Evolutionary conservation across 2,888 invertebrate genomes (phyloP).

Genomic region (Pimpla rufipes): DNA sequence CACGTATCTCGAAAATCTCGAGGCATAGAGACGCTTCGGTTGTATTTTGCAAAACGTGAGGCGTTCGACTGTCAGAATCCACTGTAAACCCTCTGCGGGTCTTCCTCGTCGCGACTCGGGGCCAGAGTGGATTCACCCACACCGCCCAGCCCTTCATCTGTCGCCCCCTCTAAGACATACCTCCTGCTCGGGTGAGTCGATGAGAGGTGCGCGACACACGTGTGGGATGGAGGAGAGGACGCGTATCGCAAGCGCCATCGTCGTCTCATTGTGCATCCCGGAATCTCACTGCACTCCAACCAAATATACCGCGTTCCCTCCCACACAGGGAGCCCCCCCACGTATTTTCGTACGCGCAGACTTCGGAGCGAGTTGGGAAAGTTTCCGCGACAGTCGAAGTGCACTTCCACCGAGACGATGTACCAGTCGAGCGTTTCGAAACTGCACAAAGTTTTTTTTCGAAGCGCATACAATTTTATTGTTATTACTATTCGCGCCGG

Average conservation of each 20-base stretch:
- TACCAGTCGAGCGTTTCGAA: constrained; percentile 24
- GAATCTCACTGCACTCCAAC: constrained; percentile 36
- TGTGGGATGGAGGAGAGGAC: constrained; percentile 11
- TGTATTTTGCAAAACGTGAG: not conserved
- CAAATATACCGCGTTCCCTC: not conserved
- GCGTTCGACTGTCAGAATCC: not conserved
- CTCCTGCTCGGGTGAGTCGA: constrained; percentile 38
- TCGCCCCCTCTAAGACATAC: constrained; percentile 42
- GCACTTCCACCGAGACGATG: constrained; percentile 46
- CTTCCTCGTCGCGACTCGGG: not conserved
- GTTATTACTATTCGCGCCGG: not conserved
- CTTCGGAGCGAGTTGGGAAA: constrained; percentile 46
- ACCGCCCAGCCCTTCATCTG: constrained; percentile 2
- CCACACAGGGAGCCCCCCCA: not conserved
- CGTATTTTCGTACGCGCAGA: constrained; percentile 21
- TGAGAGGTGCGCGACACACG: constrained; percentile 14
- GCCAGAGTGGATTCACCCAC: constrained; percentile 10
- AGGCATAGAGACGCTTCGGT: not conserved
- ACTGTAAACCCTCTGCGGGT: not conserved
- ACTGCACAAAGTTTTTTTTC: not conserved
- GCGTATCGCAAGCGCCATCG: constrained; percentile 36
- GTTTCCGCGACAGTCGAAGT: constrained; percentile 45
- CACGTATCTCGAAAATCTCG: not conserved
- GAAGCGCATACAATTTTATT: not conserved
- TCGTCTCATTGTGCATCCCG: constrained; percentile 48